phyloP scores from a whole-genome alignment of 2,113 vertebrate genomes.

The Paradoxurus hermaphroditus region DNA sequence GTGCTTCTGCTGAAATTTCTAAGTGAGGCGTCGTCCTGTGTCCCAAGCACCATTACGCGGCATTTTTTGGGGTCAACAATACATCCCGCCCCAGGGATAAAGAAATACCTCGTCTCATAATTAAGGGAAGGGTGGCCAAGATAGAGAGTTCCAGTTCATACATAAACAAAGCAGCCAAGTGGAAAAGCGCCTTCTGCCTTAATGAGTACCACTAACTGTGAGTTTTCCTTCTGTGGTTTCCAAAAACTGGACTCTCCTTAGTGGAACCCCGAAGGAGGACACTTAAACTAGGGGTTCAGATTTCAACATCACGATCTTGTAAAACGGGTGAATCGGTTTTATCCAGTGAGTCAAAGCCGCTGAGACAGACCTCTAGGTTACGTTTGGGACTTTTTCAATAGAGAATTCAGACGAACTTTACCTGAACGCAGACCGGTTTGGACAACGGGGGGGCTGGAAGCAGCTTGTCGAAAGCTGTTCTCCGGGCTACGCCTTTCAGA shows the following conservation, averaged over 20 bases:
- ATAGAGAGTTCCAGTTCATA: slow-evolving; percentile 16
- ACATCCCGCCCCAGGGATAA: neutral
- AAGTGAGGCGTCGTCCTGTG: neutral
- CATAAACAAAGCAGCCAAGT: slow-evolving; percentile 60
- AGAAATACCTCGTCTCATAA: slow-evolving; percentile 27
- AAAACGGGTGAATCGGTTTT: neutral
- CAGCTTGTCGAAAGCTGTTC: slow-evolving; percentile 15
- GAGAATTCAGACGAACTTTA: slow-evolving; percentile 21
- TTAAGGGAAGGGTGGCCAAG: slow-evolving; percentile 7
- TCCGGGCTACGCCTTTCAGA: slow-evolving; percentile 1
- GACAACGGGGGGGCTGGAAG: neutral
- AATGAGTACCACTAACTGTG: slow-evolving; percentile 2
- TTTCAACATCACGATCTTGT: neutral
- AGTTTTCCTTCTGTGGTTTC: slow-evolving; percentile 59
- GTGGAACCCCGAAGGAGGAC: slow-evolving; percentile 56
- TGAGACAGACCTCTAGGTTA: neutral
- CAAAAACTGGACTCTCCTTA: slow-evolving; percentile 31
- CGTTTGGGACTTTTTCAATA: neutral
- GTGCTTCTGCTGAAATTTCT: neutral
- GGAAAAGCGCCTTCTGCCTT: slow-evolving; percentile 44
- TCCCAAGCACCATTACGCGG: neutral
- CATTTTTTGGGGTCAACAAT: neutral
- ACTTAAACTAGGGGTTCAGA: slow-evolving; percentile 49
- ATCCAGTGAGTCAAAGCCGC: slow-evolving; percentile 31
- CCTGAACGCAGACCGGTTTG: slow-evolving; percentile 7